Conservation (phyloP, 2,797 vertebrate genomes). For the Acanthurus leucopareius region DNA sequence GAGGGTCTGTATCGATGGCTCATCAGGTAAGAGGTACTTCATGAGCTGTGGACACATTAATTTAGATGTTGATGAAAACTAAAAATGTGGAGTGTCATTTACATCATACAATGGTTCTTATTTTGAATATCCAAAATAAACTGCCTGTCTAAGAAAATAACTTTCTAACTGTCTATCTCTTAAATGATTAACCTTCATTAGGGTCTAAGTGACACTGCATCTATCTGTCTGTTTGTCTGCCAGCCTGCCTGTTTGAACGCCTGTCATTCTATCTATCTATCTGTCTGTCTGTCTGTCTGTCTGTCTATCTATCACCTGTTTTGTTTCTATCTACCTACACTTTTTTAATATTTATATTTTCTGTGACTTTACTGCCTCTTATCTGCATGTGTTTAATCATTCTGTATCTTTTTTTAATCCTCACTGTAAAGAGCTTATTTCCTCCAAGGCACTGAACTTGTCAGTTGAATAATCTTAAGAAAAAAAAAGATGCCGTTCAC, state of each 20-base stretch:
- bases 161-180: no score
- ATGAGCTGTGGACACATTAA: slow-evolving; percentile 56
- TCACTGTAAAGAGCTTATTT: slow-evolving; percentile 57
- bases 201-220: no score
- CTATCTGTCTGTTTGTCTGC: no score
- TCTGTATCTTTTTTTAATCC: slow-evolving; percentile 16
- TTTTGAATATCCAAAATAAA: neutral
- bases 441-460: slow-evolving; percentile 49
- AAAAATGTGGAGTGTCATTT: slow-evolving; percentile 53
- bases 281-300: no score
- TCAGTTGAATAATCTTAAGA: slow-evolving; percentile 46
- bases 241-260: no score
- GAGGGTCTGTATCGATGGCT: slow-evolving; percentile 97
- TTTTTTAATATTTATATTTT: neutral
- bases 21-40: slow-evolving; percentile 91
- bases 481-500: slow-evolving; percentile 43
- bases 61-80: slow-evolving; percentile 65
- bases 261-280: no score
- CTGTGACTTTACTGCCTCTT: neutral
- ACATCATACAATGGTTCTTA: slow-evolving; percentile 43
- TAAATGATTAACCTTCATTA: no score
- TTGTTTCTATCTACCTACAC: neutral
- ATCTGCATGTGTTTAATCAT: slow-evolving; percentile 23
- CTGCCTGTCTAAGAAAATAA: no score
- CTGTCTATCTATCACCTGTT: no score